Evolutionary conservation across 2,888 invertebrate genomes (phyloP).

Genomic region (Polydrusus tereticollis): DNA sequence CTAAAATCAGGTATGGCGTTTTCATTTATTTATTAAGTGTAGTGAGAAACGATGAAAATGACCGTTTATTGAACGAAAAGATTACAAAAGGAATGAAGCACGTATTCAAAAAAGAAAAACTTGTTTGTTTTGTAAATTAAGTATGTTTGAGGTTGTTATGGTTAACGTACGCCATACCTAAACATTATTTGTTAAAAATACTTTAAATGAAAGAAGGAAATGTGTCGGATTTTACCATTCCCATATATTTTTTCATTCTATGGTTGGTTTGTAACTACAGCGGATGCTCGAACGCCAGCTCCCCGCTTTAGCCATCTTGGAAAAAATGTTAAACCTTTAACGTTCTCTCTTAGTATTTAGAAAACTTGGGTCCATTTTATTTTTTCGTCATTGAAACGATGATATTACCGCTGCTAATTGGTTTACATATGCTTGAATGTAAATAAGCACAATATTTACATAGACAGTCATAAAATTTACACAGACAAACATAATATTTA

Average conservation of each 20-base stretch:
- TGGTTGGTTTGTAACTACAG: constrained; percentile 48
- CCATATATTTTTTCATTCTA: constrained; percentile 1
- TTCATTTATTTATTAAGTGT: not conserved
- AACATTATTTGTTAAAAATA: not conserved
- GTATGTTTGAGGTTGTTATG: not conserved
- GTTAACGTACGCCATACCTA: not conserved
- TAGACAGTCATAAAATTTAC: too few relatives aligned
- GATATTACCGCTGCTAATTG: too few relatives aligned
- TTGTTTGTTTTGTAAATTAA: not conserved
- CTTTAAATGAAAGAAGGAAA: not conserved
- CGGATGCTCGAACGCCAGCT: constrained; percentile 53
- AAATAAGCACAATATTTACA: too few relatives aligned
- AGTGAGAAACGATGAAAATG: not conserved
- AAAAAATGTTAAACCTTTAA: constrained; percentile 51
- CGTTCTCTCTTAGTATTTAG: constrained; percentile 47
- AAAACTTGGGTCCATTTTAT: constrained; percentile 35
- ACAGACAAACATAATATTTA: too few relatives aligned
- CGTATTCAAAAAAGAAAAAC: not conserved
- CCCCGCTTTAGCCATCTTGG: constrained; percentile 49
- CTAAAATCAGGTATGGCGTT: constrained; percentile 2
- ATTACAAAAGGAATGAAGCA: not conserved
- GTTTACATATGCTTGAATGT: too few relatives aligned
- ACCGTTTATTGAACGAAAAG: constrained; percentile 2
- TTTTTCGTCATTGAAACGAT: constrained; percentile 2
- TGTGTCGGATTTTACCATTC: constrained; percentile 2